A percentile compares a stretch with the other conserved stretches of the same genome.
Evolutionary conservation across 2,113 vertebrate genomes (phyloP).

Genomic region (Isurus oxyrinchus): DNA sequence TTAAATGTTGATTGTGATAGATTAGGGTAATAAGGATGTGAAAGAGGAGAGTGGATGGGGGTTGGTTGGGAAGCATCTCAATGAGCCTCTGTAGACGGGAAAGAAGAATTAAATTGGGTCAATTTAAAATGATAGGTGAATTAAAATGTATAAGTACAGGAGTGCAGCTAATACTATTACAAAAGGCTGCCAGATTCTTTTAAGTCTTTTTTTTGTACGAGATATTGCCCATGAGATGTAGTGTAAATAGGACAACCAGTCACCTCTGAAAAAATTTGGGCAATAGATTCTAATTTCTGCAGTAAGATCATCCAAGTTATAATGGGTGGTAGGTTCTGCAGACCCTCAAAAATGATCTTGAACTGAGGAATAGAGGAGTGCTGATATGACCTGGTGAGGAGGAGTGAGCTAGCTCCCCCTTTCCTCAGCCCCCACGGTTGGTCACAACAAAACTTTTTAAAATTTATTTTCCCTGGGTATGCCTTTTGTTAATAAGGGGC

Average conservation of each 20-base stretch:
- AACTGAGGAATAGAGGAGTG: neutral
- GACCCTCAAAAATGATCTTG: neutral
- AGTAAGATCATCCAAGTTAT: neutral
- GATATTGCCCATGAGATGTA: no score
- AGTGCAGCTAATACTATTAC: neutral
- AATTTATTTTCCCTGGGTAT: no score
- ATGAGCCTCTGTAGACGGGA: neutral
- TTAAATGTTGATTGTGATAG: neutral
- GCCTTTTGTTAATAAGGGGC: no score
- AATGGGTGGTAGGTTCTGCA: neutral
- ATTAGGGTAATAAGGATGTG: neutral
- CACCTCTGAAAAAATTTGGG: neutral
- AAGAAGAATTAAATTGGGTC: neutral
- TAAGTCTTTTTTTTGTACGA: neutral
- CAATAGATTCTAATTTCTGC: neutral
- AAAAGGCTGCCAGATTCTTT: no score
- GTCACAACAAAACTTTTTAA: no score
- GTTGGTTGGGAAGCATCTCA: neutral
- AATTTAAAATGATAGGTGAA: neutral
- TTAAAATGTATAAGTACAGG: neutral
- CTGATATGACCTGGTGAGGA: no score
- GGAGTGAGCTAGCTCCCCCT: no score
- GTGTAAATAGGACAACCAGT: neutral
- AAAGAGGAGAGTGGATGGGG: neutral
- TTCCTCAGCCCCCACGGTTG: no score